phyloP scores from a whole-genome alignment of 2,888 invertebrate species.

The Aspidiotus rigidus region DNA sequence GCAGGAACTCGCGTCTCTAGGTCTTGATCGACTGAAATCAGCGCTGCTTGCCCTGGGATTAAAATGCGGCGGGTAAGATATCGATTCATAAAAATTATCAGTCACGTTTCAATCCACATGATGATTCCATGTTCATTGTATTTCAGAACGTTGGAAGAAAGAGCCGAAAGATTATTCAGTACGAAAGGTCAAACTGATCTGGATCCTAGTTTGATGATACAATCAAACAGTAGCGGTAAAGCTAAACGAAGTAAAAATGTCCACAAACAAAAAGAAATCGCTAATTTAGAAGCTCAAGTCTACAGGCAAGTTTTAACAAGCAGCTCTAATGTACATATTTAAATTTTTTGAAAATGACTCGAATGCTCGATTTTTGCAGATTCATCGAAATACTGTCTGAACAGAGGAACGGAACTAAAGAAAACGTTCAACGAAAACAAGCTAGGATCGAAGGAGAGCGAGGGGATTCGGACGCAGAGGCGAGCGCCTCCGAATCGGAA shows the following conservation, averaged over 20 bases:
- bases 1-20: conserved; percentile 93
- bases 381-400: conserved; percentile 74
- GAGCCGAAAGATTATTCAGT: conserved; percentile 89
- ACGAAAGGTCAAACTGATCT: conserved; percentile 91
- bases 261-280: conserved; percentile 75
- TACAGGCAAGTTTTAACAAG: conserved; percentile 53
- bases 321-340: conserved; percentile 38
- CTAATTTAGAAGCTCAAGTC: conserved; percentile 77
- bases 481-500: conserved; percentile 67
- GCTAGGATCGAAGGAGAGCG: conserved; percentile 89
- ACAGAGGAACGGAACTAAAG: conserved; percentile 83
- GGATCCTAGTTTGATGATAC: conserved; percentile 84
- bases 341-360: conserved; percentile 35
- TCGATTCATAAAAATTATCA: conserved; percentile 43
- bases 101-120: neutral
- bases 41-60: conserved; percentile 91
- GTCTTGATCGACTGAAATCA: conserved; percentile 92
- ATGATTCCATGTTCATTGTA: conserved; percentile 28
- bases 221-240: conserved; percentile 65
- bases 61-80: conserved; percentile 72
- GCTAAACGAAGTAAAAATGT: conserved; percentile 52
- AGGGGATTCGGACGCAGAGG: conserved; percentile 84
- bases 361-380: conserved; percentile 43
- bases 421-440: conserved; percentile 97
- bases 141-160: conserved; percentile 76